Conservation (phyloP, 1,140 invertebrate genomes). For the Andrena cerasifolii region DNA sequence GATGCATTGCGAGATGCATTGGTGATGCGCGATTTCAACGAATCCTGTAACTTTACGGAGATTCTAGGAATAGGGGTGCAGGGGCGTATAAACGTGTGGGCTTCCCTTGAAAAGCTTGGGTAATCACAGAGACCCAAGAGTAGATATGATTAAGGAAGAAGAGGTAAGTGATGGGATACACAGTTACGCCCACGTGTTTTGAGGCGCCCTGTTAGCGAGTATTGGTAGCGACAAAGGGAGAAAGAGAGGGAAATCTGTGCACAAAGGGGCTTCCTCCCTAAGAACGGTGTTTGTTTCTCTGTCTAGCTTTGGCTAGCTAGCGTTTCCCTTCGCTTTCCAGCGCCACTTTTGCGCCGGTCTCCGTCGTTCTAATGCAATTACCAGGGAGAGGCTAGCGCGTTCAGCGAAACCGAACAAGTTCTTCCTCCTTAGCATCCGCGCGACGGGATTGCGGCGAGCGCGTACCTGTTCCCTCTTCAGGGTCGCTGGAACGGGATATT, state of each 20-base stretch:
- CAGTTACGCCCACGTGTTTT: neutral
- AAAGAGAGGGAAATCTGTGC: neutral
- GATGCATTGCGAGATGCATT: no score
- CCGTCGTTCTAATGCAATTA: slow-evolving; percentile 54
- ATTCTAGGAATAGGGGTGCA: no score
- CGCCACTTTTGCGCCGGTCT: slow-evolving; percentile 3
- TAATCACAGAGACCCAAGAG: no score
- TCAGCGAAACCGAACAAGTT: slow-evolving; percentile 64
- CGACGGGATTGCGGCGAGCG: slow-evolving; percentile 7
- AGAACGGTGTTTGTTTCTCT: neutral
- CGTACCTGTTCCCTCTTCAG: slow-evolving; percentile 37
- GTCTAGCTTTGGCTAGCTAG: neutral
- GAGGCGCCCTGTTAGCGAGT: neutral
- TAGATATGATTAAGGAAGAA: no score
- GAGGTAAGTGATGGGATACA: no score
- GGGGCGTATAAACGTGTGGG: no score
- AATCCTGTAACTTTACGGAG: no score
- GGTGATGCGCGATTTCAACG: no score
- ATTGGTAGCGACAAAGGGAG: neutral
- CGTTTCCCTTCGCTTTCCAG: neutral
- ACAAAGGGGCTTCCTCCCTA: slow-evolving; percentile 44
- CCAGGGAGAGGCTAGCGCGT: slow-evolving; percentile 29
- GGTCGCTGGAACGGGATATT: slow-evolving; percentile 30
- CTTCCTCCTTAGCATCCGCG: slow-evolving; percentile 18
- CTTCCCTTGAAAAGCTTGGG: no score